These are phyloP conservation scores for Helostoma temminkii DNA, from an alignment of 2,797 vertebrate genomes.

Conservation along the genomic window DNA sequence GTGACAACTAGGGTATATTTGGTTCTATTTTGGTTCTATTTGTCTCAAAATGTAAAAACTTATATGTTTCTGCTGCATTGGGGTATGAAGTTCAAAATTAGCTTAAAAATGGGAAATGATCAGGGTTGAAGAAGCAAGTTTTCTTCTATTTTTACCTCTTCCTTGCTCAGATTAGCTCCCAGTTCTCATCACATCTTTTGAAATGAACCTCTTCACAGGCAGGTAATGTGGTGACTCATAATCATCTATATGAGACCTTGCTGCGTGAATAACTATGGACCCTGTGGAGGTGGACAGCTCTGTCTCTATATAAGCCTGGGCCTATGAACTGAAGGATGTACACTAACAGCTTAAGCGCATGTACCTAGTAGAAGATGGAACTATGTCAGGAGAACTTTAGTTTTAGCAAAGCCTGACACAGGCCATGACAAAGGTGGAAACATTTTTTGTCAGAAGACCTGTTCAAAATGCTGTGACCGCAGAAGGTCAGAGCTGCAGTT, in stretches of 20 bases:
- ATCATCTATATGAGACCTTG: conserved; percentile 52
- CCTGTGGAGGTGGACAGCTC: conserved; percentile 57
- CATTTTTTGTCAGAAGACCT: conserved; percentile 40
- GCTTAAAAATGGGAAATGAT: conserved; percentile 10
- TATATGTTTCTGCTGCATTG: conserved; percentile 6
- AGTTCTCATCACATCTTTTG: conserved; percentile 35
- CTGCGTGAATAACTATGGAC: conserved; percentile 45
- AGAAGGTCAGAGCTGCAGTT: too few species aligned
- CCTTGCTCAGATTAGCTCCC: conserved; percentile 28
- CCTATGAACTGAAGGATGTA: conserved; percentile 36
- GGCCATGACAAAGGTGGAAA: conserved; percentile 29
- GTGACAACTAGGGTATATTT: conserved; percentile 6
- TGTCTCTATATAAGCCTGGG: conserved; percentile 20
- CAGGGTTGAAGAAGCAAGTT: background rate
- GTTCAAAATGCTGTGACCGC: conserved; percentile 11
- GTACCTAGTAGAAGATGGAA: conserved; percentile 40
- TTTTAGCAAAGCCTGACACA: conserved; percentile 35
- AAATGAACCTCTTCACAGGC: conserved; percentile 21
- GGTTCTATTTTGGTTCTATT: conserved; percentile 15
- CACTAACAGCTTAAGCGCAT: conserved; percentile 36
- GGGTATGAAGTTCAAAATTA: conserved; percentile 13
- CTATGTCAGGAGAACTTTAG: conserved; percentile 20
- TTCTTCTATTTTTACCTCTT: conserved; percentile 13
- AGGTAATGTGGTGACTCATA: conserved; percentile 55
- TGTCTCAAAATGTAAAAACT: conserved; percentile 14